phyloP scores from a whole-genome alignment of 2,113 vertebrate genomes.

The Barbus barbus region DNA sequence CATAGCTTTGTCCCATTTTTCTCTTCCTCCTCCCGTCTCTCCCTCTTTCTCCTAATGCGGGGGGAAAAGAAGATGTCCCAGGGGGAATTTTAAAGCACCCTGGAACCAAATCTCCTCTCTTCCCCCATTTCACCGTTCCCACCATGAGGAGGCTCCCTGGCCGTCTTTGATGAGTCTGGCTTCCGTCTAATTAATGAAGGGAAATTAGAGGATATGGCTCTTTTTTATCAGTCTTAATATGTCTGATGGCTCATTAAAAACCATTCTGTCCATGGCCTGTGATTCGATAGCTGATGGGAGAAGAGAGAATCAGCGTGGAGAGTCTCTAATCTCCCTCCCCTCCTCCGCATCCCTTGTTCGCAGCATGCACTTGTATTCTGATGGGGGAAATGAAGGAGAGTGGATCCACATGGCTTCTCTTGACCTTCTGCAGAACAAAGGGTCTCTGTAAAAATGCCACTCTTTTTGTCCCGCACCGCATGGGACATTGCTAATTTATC shows the following conservation, averaged over 20 bases:
- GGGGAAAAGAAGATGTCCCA: conserved; percentile 7
- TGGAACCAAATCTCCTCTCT: conserved; percentile 44
- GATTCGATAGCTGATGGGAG: conserved; percentile 28
- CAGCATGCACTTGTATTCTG: conserved; percentile 28
- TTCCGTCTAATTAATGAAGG: conserved; percentile 63
- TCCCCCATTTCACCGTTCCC: conserved; percentile 47
- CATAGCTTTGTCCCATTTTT: neutral
- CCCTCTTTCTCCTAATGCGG: neutral
- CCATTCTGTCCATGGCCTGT: conserved; percentile 41
- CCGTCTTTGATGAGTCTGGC: conserved; percentile 60
- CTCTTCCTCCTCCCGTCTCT: neutral
- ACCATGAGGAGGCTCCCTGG: conserved; percentile 43
- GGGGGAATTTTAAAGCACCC: conserved; percentile 29
- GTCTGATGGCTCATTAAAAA: conserved; percentile 62
- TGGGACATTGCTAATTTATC: conserved; percentile 40
- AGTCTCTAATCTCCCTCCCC: conserved; percentile 13
- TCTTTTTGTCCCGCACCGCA: neutral
- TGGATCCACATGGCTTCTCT: conserved; percentile 1
- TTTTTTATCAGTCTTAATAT: conserved; percentile 55
- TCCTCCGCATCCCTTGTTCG: conserved; percentile 19
- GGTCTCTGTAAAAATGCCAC: conserved; percentile 34
- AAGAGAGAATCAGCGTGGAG: conserved; percentile 16
- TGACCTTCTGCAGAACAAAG: conserved; percentile 30
- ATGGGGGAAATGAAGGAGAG: conserved; percentile 14
- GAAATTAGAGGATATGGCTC: conserved; percentile 53